These are phyloP conservation scores for Marasmarcha lunaedactyla DNA, from an alignment of 2,888 invertebrate genomes.

Conservation along the genomic window DNA sequence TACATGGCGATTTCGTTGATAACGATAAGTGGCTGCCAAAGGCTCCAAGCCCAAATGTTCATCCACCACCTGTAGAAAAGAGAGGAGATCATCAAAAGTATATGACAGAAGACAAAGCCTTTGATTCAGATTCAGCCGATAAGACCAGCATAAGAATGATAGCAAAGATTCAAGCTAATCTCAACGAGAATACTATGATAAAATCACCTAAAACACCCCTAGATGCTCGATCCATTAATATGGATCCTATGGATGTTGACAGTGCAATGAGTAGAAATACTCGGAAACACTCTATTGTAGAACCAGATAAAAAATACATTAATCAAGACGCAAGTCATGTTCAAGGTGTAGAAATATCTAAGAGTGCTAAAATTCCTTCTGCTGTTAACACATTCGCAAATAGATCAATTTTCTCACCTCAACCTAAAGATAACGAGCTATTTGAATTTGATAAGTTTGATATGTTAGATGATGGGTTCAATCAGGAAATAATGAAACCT, in stretches of 20 bases:
- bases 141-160: conserved; percentile 60
- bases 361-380: conserved; percentile 61
- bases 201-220: conserved; percentile 63
- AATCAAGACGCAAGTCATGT: conserved; percentile 51
- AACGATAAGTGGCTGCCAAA: conserved; percentile 52
- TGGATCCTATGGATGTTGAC: conserved; percentile 45
- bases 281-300: conserved; percentile 38
- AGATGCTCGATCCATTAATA: conserved; percentile 51
- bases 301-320: conserved; percentile 50
- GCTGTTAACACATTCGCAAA: conserved; percentile 53
- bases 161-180: conserved; percentile 58
- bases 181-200: conserved; percentile 63
- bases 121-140: conserved; percentile 50
- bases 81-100: conserved; percentile 54
- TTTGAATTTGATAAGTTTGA: conserved; percentile 77
- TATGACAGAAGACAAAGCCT: conserved; percentile 56
- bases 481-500: conserved; percentile 73
- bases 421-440: conserved; percentile 73
- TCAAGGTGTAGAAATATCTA: conserved; percentile 58
- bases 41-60: conserved; percentile 43
- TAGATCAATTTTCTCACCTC: conserved; percentile 80
- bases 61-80: conserved; percentile 53
- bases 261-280: conserved; percentile 31
- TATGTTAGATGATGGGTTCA: conserved; percentile 75
- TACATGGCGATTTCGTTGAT: conserved; percentile 33